These are phyloP conservation scores for Drosophila sechellia DNA, from an alignment of 1,140 invertebrate genomes.

Conservation along the genomic window DNA sequence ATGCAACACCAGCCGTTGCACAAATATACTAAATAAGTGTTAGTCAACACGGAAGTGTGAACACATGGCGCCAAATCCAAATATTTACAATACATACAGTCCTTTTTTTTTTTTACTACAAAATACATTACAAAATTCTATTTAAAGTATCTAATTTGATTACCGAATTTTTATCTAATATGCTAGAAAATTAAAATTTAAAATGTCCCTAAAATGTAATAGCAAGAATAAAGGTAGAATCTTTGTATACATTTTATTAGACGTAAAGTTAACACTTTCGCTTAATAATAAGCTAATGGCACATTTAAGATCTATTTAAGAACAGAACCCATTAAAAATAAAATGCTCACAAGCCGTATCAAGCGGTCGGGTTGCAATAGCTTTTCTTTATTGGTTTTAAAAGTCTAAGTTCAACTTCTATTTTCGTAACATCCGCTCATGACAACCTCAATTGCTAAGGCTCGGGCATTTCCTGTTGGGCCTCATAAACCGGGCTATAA, in stretches of 20 bases:
- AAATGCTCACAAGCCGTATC: not conserved
- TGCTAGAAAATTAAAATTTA: too few species aligned
- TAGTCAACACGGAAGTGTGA: not conserved
- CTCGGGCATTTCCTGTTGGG: slow-evolving; percentile 54
- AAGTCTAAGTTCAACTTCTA: slow-evolving; percentile 3
- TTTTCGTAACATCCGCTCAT: slow-evolving; percentile 11
- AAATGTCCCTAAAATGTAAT: too few species aligned
- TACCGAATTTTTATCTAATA: too few species aligned
- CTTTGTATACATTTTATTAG: not conserved
- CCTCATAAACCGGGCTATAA: slow-evolving; percentile 45
- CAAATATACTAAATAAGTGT: slow-evolving; percentile 6
- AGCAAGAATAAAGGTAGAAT: too few species aligned
- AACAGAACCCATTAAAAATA: not conserved
- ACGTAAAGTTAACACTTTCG: not conserved
- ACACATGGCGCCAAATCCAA: not conserved
- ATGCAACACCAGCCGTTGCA: not conserved
- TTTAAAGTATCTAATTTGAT: too few species aligned
- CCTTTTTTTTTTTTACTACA: not conserved
- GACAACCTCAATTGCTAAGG: not conserved
- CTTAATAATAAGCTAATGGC: not conserved
- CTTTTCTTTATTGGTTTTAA: not conserved
- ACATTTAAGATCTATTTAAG: not conserved
- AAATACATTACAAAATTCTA: too few species aligned
- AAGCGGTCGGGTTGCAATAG: not conserved
- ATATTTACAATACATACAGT: not conserved